phyloP scores from a whole-genome alignment of 2,113 vertebrate species.

The Manacus vitellinus region DNA sequence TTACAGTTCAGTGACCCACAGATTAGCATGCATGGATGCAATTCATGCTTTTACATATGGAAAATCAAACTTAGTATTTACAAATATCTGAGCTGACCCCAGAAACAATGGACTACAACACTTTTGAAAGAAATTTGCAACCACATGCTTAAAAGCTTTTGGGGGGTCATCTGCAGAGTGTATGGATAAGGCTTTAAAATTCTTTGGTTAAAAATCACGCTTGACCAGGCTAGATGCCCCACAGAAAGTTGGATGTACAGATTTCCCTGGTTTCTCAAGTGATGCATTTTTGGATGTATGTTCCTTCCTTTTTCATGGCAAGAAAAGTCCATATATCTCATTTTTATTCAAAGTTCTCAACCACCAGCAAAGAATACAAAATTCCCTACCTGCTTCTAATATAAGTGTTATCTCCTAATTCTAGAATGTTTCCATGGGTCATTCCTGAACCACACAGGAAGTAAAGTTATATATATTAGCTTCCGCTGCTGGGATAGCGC shows the following conservation, averaged over 20 bases:
- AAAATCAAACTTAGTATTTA: background rate
- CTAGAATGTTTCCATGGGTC: background rate
- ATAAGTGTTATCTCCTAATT: background rate
- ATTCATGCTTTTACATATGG: background rate
- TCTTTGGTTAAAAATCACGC: background rate
- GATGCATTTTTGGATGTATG: background rate
- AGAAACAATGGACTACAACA: background rate
- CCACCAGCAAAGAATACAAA: background rate
- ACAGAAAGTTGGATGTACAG: background rate
- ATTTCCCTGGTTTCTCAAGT: background rate
- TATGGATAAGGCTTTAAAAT: background rate
- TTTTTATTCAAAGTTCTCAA: background rate
- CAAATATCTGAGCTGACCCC: background rate
- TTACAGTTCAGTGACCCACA: background rate
- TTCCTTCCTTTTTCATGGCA: background rate
- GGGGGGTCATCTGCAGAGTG: background rate
- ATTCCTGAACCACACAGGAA: background rate
- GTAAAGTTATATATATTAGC: background rate
- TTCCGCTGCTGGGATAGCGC: background rate
- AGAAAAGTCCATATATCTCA: background rate
- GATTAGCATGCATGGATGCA: background rate
- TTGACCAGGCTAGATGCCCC: background rate
- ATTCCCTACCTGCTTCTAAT: background rate
- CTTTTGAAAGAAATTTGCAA: background rate
- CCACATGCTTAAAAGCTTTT: background rate